Percentiles rank a stretch among this genome's conserved stretches.
These are phyloP conservation scores for Falco punctatus DNA, from an alignment of 2,113 vertebrate genomes.

Conservation along the genomic window DNA sequence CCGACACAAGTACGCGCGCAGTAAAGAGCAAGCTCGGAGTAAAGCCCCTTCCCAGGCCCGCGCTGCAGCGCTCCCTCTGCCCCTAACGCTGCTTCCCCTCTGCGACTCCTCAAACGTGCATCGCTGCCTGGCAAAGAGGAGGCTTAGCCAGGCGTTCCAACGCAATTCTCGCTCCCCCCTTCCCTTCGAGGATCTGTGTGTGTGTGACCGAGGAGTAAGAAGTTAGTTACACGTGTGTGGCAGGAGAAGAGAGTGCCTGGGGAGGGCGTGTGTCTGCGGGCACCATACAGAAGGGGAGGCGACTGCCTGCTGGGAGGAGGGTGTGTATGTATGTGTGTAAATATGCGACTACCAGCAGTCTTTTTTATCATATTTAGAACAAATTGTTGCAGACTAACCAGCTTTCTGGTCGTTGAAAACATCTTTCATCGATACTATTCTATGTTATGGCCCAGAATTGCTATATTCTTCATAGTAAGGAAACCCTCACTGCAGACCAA, in stretches of 20 bases:
- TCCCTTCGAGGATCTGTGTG: not conserved
- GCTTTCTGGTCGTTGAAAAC: not conserved
- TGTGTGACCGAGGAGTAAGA: not conserved
- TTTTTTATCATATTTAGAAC: not conserved
- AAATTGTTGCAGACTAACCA: not conserved
- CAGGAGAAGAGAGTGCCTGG: not conserved
- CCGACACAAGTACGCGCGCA: not conserved
- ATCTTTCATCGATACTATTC: not conserved
- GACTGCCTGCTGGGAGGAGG: not conserved
- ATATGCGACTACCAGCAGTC: not conserved
- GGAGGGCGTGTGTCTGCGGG: not conserved
- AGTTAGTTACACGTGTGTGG: not conserved
- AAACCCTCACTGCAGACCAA: not conserved
- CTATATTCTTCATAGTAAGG: not conserved
- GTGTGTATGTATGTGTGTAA: rapidly evolving
- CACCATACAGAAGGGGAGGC: rapidly evolving
- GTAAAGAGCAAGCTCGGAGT: not conserved
- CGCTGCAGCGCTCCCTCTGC: not conserved
- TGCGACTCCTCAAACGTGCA: not conserved
- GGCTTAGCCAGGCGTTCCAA: not conserved
- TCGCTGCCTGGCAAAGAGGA: not conserved
- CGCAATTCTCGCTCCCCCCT: too few relatives aligned
- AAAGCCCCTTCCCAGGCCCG: not conserved
- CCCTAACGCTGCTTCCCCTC: not conserved
- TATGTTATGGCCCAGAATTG: not conserved